Evolutionary conservation across 2,797 vertebrate species (phyloP), one percentile per base, ranked within the genome.

Genomic region (Chelonia mydas): DNA sequence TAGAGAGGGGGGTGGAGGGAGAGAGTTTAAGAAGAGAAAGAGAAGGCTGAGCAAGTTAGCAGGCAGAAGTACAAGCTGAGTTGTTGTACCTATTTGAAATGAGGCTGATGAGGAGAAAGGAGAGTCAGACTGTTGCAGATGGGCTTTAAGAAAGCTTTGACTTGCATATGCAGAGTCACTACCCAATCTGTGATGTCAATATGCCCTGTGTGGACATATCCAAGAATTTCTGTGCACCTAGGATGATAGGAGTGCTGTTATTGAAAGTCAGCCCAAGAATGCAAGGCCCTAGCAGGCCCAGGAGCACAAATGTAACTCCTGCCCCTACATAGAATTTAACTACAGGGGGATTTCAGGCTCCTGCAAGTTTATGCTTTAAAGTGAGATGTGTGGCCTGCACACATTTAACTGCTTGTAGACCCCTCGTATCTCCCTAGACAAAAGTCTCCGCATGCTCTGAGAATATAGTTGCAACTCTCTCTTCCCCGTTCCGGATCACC

Each of bases 61-160:
- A 74, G 33, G 11, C 33, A 0, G 0, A 76, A 7, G 1, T 49
- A 59, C 1, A 74, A 2, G 3, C 41, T 2, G 3, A 21, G 5
- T 11, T 1, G 37, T 5, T 2, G 2, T 37, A 55, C 8, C 33
- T 53, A 3, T 47, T 76, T 84, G 76, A 5, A 5, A 51, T 5
- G 8, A 9, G 6, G 9, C 2, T 1, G 1, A 37, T n/a, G 37
- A 21, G 47, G 45, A 17, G 47, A 41, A 55, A 81, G 5, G 11
- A 27, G 3, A 19, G 17, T 23, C 0, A 47, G 6, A 3, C 3
- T 12, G n/a, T 89, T 85, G 53, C 57, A 82, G 47, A 4, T 7
- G 49, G 23, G 23, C 19, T 47, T 37, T 80, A 33, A 11, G 0
- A 0, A 1, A 0, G 5, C 41, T 8, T 28, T 47, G 49, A n/a